Evolutionary conservation across 64 coral and sea anemone genomes (phyloP).

Genomic region (Anthopleura sola): DNA sequence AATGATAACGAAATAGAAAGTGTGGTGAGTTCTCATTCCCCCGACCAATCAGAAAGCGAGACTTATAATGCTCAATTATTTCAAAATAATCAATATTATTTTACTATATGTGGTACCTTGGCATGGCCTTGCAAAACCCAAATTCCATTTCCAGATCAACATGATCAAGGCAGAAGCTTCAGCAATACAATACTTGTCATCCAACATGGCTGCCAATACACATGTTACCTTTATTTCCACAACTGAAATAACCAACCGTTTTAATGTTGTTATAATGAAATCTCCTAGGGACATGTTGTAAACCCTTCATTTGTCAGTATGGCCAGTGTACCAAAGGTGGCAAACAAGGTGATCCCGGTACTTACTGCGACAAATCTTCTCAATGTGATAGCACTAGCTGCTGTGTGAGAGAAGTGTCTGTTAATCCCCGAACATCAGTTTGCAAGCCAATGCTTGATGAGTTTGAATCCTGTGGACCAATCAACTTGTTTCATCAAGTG

Average conservation of each 20-base stretch:
- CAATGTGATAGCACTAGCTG: slow-evolving; percentile 71
- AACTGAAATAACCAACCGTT: neutral
- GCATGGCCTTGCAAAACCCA: too few species aligned
- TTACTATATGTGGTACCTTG: too few species aligned
- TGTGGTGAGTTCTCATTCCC: too few species aligned
- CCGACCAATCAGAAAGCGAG: too few species aligned
- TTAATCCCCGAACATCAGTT: slow-evolving; percentile 61
- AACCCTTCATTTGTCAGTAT: slow-evolving; percentile 72
- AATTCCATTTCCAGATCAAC: too few species aligned
- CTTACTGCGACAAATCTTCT: slow-evolving; percentile 83
- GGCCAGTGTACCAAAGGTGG: slow-evolving; percentile 79
- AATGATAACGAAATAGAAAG: too few species aligned
- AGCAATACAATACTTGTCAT: too few species aligned
- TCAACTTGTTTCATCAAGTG: slow-evolving; percentile 87
- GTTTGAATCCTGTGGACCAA: slow-evolving; percentile 90
- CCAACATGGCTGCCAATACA: too few species aligned
- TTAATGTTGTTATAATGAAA: neutral
- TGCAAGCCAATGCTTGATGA: slow-evolving; percentile 86
- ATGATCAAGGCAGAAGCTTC: too few species aligned
- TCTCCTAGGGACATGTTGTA: slow-evolving; percentile 72
- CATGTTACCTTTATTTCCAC: too few species aligned
- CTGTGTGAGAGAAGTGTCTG: slow-evolving; percentile 78
- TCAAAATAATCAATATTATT: too few species aligned
- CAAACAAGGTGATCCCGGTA: slow-evolving; percentile 71
- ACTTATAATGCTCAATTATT: too few species aligned